Percentiles rank a stretch among this genome's conserved stretches.
Conservation (phyloP, 2,113 vertebrate genomes). For the Campylomormyrus numenius region DNA sequence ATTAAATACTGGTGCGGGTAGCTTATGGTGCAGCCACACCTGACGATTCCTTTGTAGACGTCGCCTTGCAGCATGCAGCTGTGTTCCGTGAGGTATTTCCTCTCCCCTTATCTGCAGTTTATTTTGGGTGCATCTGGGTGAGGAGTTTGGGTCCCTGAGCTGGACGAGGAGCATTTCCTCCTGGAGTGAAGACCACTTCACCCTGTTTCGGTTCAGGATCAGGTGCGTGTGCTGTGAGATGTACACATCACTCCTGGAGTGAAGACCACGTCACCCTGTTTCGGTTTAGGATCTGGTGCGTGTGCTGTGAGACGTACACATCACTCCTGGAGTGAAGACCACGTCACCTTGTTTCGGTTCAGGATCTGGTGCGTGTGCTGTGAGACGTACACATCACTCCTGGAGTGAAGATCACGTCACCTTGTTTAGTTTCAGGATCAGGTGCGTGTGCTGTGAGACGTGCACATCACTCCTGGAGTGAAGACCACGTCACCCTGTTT, state of each 20-base stretch:
- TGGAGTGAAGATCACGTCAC: too few species aligned
- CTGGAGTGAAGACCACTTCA: background rate
- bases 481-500: background rate
- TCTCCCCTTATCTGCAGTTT: background rate
- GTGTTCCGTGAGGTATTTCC: background rate
- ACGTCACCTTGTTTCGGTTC: too few species aligned
- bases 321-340: too few species aligned
- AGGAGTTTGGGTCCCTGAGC: background rate
- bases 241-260: background rate
- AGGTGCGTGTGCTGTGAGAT: background rate
- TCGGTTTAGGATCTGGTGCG: too few species aligned
- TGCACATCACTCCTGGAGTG: background rate
- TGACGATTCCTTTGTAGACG: background rate
- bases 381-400: background rate
- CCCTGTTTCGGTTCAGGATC: background rate
- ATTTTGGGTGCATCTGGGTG: background rate
- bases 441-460: background rate
- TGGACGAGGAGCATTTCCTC: background rate
- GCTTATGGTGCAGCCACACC: background rate
- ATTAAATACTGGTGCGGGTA: background rate
- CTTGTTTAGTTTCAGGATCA: background rate
- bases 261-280: too few species aligned
- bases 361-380: background rate
- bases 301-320: too few species aligned
- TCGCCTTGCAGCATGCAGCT: background rate